phyloP scores from a whole-genome alignment of 2,888 invertebrate species.

The Coelogynopora nodosa region DNA sequence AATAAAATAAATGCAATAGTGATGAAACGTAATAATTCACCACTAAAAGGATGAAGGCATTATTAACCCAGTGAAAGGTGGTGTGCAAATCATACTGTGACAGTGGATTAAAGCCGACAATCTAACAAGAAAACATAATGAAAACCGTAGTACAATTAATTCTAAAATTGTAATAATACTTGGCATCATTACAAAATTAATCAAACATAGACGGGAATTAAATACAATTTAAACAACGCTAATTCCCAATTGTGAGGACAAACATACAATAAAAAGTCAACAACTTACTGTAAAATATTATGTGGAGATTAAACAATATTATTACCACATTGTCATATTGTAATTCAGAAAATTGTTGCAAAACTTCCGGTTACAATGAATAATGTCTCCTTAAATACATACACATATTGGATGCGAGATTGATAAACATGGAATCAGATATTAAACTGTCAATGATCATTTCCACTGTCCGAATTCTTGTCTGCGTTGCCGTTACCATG shows the following conservation, averaged over 20 bases:
- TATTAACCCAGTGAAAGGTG: neutral
- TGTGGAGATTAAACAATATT: neutral
- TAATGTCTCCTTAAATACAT: neutral
- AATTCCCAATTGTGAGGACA: neutral
- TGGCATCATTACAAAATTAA: neutral
- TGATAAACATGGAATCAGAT: neutral
- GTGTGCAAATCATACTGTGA: neutral
- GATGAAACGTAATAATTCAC: neutral
- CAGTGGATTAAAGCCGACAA: neutral
- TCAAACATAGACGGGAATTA: neutral
- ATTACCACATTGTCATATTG: neutral
- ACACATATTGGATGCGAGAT: neutral
- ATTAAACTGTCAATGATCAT: neutral
- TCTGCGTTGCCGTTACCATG: slow-evolving; percentile 2
- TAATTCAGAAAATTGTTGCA: neutral
- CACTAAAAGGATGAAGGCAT: neutral
- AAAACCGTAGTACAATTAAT: neutral
- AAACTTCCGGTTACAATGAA: neutral
- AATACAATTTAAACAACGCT: neutral
- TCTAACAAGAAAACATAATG: neutral
- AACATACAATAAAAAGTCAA: neutral
- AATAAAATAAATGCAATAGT: slow-evolving; percentile 17
- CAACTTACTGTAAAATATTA: neutral
- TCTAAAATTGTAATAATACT: neutral
- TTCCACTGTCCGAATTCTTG: slow-evolving; percentile 7